Percentiles rank a stretch among this genome's conserved stretches.
These are phyloP conservation scores for Chiroxiphia lanceolata DNA, from an alignment of 2,797 vertebrate genomes.

Conservation along the genomic window DNA sequence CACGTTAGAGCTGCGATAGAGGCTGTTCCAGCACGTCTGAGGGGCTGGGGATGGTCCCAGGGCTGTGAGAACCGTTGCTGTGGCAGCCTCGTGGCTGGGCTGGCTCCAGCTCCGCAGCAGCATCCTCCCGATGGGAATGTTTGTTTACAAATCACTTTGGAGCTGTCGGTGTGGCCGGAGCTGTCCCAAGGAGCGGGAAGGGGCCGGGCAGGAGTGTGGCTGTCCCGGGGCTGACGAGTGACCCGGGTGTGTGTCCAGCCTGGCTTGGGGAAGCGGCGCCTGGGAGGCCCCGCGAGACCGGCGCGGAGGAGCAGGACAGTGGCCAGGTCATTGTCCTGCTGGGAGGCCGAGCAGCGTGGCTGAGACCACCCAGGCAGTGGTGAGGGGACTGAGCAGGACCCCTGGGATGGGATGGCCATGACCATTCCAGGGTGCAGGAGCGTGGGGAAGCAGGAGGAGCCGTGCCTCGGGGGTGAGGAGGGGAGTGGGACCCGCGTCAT, in stretches of 20 bases:
- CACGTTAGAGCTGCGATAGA: accelerated
- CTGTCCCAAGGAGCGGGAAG: background rate
- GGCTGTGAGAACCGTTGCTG: background rate
- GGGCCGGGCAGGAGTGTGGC: background rate
- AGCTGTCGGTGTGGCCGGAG: accelerated
- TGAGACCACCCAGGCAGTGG: background rate
- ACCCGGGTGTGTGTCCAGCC: accelerated
- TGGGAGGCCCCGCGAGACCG: background rate
- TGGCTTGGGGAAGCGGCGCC: background rate
- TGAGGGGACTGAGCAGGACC: background rate
- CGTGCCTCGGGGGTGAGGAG: background rate
- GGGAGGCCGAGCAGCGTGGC: background rate
- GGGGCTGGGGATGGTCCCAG: accelerated
- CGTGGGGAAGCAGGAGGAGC: accelerated
- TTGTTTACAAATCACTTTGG: background rate
- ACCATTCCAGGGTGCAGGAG: background rate
- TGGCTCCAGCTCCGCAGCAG: background rate
- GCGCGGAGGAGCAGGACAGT: accelerated
- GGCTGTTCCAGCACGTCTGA: background rate
- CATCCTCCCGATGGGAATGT: background rate
- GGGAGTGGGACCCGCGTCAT: accelerated
- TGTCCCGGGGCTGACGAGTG: background rate
- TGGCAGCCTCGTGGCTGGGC: background rate
- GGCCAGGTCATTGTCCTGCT: background rate
- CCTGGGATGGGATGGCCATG: accelerated